Conservation (phyloP, 2,797 vertebrate species). For the Allobates femoralis region DNA sequence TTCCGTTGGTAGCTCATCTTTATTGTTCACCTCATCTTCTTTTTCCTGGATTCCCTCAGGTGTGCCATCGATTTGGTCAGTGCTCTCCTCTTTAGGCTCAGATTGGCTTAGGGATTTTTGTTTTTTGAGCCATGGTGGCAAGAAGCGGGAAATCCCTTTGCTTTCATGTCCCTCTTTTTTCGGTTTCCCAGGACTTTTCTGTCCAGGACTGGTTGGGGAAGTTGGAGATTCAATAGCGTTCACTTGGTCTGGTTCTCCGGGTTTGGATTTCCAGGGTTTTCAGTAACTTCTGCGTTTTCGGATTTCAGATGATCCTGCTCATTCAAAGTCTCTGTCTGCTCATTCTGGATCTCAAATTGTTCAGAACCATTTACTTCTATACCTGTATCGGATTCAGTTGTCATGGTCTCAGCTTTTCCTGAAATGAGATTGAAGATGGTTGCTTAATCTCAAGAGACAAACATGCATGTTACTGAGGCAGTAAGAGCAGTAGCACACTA, state of each 20-base stretch:
- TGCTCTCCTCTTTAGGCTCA: constrained; percentile 76
- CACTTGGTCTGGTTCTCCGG: constrained; percentile 65
- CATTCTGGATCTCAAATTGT: constrained; percentile 77
- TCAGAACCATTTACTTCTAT: constrained; percentile 84
- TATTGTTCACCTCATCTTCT: constrained; percentile 73
- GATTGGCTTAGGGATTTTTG: constrained; percentile 90
- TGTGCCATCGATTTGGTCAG: constrained; percentile 55
- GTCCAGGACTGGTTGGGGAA: constrained; percentile 62
- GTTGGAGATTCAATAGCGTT: constrained; percentile 67
- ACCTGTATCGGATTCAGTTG: constrained; percentile 87
- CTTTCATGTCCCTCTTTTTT: constrained; percentile 78
- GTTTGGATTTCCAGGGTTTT: constrained; percentile 68
- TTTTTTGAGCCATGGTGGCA: constrained; percentile 96
- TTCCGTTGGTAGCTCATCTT: constrained; percentile 71
- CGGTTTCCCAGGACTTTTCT: constrained; percentile 70
- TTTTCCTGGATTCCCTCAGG: constrained; percentile 70
- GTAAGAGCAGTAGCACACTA: not conserved
- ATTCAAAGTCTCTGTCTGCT: constrained; percentile 69
- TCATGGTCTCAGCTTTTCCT: constrained; percentile 86
- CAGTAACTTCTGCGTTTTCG: constrained; percentile 69
- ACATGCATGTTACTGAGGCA: not conserved
- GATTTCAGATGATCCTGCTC: constrained; percentile 62
- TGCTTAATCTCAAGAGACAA: not conserved
- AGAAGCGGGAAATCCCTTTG: constrained; percentile 91
- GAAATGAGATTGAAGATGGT: constrained; percentile 64